phyloP scores from a whole-genome alignment of 2,113 vertebrate genomes.

The Etia nguti region DNA sequence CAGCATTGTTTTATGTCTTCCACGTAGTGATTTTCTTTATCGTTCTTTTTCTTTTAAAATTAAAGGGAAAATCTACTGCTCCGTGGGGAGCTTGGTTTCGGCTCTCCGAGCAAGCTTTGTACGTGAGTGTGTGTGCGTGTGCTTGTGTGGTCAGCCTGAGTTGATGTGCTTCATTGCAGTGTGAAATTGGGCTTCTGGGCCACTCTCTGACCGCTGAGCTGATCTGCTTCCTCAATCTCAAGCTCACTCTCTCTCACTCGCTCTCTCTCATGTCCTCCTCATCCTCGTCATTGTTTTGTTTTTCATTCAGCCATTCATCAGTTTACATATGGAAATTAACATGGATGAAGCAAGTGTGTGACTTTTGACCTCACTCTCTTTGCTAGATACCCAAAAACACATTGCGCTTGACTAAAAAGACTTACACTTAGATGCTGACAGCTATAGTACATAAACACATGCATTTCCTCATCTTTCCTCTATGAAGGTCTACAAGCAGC shows the following conservation, averaged over 20 bases:
- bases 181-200: constrained; percentile 71
- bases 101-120: background rate
- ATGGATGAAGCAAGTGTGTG: background rate
- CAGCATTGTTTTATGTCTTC: background rate
- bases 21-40: background rate
- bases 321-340: background rate
- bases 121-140: constrained; percentile 1
- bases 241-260: background rate
- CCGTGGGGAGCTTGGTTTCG: constrained; percentile 14
- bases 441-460: background rate
- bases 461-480: background rate
- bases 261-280: background rate
- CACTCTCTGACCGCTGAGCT: constrained; percentile 54
- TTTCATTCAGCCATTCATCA: background rate
- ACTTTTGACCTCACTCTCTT: background rate
- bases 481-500: background rate
- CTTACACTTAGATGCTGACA: background rate
- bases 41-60: constrained; percentile 13
- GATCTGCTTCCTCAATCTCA: constrained; percentile 23
- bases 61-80: constrained; percentile 19
- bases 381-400: background rate
- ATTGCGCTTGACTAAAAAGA: background rate
- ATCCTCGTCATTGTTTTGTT: background rate
- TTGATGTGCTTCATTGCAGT: constrained; percentile 69
- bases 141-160: constrained; percentile 39